phyloP scores from a whole-genome alignment of 2,797 vertebrate species.

The Pitangus sulphuratus region DNA sequence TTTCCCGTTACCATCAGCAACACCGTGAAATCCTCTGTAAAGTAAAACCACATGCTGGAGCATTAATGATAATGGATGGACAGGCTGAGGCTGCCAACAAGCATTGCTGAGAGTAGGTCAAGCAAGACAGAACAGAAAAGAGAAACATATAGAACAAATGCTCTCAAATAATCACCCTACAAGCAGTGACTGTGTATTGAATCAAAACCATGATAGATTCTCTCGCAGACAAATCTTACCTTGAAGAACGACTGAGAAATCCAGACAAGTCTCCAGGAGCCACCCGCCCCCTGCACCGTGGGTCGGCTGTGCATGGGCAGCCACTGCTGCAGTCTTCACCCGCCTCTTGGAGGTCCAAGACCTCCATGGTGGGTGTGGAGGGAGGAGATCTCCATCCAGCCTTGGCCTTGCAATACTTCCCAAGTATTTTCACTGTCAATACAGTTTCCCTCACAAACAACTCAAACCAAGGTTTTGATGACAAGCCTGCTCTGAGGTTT shows the following conservation, averaged over 20 bases:
- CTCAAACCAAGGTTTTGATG: neutral
- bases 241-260: neutral
- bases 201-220: neutral
- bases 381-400: neutral
- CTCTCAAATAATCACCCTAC: neutral
- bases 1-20: neutral
- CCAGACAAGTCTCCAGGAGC: neutral
- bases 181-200: neutral
- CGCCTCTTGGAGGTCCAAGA: neutral
- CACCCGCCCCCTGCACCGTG: rapidly evolving
- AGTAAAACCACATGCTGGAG: constrained; percentile 31
- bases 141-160: neutral
- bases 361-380: neutral
- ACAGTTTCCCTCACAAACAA: neutral
- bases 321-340: neutral
- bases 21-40: neutral
- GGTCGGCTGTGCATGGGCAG: neutral
- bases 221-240: neutral
- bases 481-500: neutral
- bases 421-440: neutral
- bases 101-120: neutral
- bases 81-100: neutral
- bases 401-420: neutral
- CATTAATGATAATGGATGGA: neutral
- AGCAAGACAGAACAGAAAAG: constrained; percentile 5